A percentile compares a stretch with the other conserved stretches of the same genome.
Evolutionary conservation across 2,888 invertebrate species (phyloP).

Genomic region (Augochlorella aurata): DNA sequence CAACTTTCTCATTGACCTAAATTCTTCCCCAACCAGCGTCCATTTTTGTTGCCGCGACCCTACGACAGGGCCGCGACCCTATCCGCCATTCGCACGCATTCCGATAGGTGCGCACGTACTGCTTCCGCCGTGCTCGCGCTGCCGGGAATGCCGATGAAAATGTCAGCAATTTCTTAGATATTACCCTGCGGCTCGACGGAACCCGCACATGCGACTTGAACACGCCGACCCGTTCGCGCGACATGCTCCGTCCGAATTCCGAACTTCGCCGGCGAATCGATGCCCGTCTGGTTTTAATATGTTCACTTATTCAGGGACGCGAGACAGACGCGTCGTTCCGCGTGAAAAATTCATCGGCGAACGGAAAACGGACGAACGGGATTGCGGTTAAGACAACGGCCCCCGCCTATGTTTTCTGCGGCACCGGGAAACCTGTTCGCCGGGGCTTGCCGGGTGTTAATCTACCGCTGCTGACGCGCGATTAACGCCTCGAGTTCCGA

Average conservation of each 20-base stretch:
- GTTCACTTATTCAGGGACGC: not conserved
- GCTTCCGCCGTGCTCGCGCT: constrained; percentile 7
- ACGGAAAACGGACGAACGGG: not conserved
- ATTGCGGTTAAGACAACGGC: not conserved
- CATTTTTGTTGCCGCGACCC: constrained; percentile 25
- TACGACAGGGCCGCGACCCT: not conserved
- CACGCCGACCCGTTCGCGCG: not conserved
- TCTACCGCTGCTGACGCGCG: not conserved
- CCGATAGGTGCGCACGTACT: constrained; percentile 39
- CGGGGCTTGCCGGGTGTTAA: not conserved
- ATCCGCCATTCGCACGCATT: constrained; percentile 36
- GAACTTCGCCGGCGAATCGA: not conserved
- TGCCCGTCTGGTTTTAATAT: not conserved
- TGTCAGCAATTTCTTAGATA: constrained; percentile 55
- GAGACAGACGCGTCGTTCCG: not conserved
- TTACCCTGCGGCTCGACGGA: constrained; percentile 28
- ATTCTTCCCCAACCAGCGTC: constrained; percentile 51
- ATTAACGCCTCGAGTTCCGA: not conserved
- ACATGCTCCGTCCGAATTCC: not conserved
- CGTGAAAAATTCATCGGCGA: not conserved
- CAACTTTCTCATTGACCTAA: constrained; percentile 58
- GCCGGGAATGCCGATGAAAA: constrained; percentile 54
- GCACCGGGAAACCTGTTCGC: not conserved
- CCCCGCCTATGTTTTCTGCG: not conserved
- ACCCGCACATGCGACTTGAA: no score